These are phyloP conservation scores for Macquaria australasica DNA, from an alignment of 2,113 vertebrate genomes.

Conservation along the genomic window DNA sequence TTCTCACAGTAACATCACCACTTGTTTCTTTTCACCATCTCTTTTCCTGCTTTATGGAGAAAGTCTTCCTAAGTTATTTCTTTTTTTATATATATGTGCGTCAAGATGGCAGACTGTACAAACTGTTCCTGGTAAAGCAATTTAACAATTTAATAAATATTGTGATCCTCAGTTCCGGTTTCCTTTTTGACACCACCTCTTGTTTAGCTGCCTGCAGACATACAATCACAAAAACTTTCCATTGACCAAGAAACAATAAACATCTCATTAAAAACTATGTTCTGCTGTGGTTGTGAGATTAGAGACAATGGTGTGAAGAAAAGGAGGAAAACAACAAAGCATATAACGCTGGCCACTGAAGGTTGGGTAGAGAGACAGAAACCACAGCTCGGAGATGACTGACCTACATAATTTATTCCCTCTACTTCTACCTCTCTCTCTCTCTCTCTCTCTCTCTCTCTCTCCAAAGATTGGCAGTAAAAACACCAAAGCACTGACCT, in stretches of 20 bases:
- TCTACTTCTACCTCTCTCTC: slow-evolving; percentile 19
- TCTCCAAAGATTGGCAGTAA: slow-evolving; percentile 56
- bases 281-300: slow-evolving; percentile 15
- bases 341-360: background rate
- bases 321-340: background rate
- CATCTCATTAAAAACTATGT: slow-evolving; percentile 12
- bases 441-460: slow-evolving; percentile 7
- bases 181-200: slow-evolving; percentile 12
- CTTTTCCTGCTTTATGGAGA: background rate
- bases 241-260: slow-evolving; percentile 63
- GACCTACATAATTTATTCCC: slow-evolving; percentile 65
- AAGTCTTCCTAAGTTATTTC: background rate
- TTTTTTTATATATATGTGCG: background rate
- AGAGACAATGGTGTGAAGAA: slow-evolving; percentile 31
- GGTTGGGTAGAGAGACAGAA: slow-evolving; percentile 23
- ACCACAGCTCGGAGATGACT: slow-evolving; percentile 39
- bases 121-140: slow-evolving; percentile 9
- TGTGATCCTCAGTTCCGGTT: background rate
- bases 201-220: slow-evolving; percentile 38
- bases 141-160: slow-evolving; percentile 24
- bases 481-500: slow-evolving; percentile 71
- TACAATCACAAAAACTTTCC: slow-evolving; percentile 55
- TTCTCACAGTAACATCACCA: background rate
- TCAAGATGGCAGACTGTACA: slow-evolving; percentile 17
- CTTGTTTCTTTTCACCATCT: background rate